Evolutionary conservation across 2,888 invertebrate genomes (phyloP).

Genomic region (Ferdinandea cuprea): DNA sequence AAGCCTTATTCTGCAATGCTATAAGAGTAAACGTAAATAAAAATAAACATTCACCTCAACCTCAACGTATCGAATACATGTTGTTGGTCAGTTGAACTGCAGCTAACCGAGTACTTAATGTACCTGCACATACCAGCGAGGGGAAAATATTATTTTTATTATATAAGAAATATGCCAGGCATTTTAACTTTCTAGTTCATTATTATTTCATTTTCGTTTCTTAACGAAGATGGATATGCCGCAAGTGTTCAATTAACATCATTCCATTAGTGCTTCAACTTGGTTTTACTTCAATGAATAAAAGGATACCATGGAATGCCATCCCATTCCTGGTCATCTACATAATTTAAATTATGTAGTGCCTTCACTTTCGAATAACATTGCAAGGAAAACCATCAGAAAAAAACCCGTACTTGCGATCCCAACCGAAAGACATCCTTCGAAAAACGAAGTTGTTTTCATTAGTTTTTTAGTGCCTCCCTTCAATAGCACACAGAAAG

Average conservation of each 20-base stretch:
- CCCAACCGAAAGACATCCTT: background rate
- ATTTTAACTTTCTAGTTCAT: conserved; percentile 45
- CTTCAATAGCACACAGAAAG: background rate
- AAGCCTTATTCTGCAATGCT: no score
- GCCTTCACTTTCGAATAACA: conserved; percentile 6
- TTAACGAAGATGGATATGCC: background rate
- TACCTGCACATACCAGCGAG: no score
- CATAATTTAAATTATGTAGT: conserved; percentile 18
- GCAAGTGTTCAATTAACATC: conserved; percentile 2
- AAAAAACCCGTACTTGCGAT: background rate
- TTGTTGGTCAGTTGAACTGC: no score
- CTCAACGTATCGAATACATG: no score
- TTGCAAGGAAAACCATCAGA: background rate
- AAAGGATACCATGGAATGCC: background rate
- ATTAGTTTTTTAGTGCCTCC: background rate
- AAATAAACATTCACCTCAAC: no score
- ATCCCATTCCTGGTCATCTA: conserved; percentile 5
- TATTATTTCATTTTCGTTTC: background rate
- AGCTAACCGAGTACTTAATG: no score
- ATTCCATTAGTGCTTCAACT: background rate
- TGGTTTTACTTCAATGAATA: background rate
- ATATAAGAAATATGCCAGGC: conserved; percentile 17
- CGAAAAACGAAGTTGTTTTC: background rate
- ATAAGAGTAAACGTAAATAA: no score
- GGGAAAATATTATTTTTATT: no score